A percentile compares a stretch with the other conserved stretches of the same genome.
These are phyloP conservation scores for Lycia hirtaria DNA, from an alignment of 2,888 invertebrate genomes.

Conservation along the genomic window DNA sequence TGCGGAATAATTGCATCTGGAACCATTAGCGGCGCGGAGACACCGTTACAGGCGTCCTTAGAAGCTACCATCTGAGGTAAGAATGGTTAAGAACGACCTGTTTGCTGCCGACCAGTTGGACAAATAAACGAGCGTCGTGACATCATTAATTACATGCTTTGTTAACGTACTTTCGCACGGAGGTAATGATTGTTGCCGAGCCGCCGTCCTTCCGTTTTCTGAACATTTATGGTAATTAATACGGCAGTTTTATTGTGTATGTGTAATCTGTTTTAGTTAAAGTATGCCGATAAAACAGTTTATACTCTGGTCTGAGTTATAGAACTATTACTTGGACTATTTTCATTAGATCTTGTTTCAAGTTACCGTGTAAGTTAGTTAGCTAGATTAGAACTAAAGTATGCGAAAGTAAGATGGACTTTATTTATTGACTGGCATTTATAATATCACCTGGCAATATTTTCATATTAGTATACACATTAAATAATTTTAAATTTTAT, in stretches of 20 bases:
- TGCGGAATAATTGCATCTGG: conserved; percentile 71
- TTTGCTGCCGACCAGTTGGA: conserved; percentile 71
- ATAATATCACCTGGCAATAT: no score
- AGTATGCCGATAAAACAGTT: neutral
- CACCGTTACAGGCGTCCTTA: conserved; percentile 51
- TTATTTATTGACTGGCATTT: no score
- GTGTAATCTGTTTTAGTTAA: neutral
- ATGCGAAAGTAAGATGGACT: no score
- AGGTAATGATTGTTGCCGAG: conserved; percentile 33
- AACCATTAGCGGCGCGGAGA: conserved; percentile 64
- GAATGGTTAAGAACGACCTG: conserved; percentile 73
- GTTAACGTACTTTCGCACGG: conserved; percentile 56
- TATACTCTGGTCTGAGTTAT: neutral
- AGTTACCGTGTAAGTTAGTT: no score
- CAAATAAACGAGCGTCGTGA: conserved; percentile 69
- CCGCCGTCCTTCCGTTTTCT: conserved; percentile 39
- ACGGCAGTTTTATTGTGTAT: neutral
- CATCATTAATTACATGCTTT: conserved; percentile 75
- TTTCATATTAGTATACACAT: no score
- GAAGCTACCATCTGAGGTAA: conserved; percentile 57
- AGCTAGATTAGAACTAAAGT: no score
- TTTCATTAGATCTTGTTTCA: no score
- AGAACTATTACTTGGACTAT: neutral
- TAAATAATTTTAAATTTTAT: no score
- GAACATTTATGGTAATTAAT: conserved; percentile 31